Evolutionary conservation across 2,797 vertebrate genomes (phyloP), one percentile per base, ranked within the genome.

Genomic region (Hypotaenidia philippensis): DNA sequence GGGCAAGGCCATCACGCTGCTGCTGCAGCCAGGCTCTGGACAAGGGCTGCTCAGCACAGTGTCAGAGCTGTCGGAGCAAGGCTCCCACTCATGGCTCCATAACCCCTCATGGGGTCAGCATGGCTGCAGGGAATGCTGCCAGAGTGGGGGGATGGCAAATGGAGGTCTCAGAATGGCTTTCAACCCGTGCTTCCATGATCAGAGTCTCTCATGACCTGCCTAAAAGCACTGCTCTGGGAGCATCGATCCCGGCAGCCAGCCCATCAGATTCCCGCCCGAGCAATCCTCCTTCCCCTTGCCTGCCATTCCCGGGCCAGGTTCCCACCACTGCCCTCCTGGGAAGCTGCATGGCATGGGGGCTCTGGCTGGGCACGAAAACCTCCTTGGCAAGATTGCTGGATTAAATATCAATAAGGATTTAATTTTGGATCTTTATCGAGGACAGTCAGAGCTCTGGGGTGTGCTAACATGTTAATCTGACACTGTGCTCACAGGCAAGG

Each of bases 111-210:
- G 3, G 21, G 44, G n/a, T 6, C 7, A 1, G 63, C 57, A 38
- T 25, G 0, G 6, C 80, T 9, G n/a, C 1, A 5, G 41, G 29
- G 19, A 38, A 32, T 68, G 1, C 21, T 0, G 7, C 34, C 3
- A 3, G 27, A n/a, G 2, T 3, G 0, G 22, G 47, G 45, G 75
- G 29, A 19, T 1, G 1, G 31, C 2, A 9, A 34, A 15, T 2
- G 20, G 41, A 22, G 70, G 60, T 21, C 72, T 61, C 6, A 5
- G n/a, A 3, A 27, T 38, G 53, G 47, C 20, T 49, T 61, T n/a
- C 29, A 12, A 55, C 52, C 31, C 11, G 7, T 12, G 11, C 31
- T 55, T n/a, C 53, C 53, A 5, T 1, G 5, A 36, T 13, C 83
- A 44, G 83, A 52, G 59, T 7, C 45, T 40, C 78, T 6, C 36